These are phyloP conservation scores for Camarhynchus parvulus DNA, from an alignment of 2,113 vertebrate genomes.

Conservation along the genomic window DNA sequence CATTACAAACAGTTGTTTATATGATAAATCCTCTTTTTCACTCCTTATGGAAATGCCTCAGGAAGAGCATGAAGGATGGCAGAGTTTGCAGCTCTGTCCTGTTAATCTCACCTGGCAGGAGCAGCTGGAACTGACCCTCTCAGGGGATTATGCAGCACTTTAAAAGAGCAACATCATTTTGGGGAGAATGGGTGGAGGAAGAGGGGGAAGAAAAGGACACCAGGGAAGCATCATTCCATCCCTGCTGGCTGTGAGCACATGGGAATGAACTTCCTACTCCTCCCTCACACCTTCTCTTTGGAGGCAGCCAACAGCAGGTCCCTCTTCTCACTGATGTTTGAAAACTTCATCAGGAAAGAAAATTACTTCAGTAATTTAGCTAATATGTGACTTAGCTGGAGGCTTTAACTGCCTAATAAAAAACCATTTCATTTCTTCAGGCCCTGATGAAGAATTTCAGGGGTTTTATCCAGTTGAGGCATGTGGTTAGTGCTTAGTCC, in stretches of 20 bases:
- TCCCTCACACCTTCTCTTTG: accelerated
- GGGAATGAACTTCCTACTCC: neutral
- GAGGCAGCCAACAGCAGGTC: neutral
- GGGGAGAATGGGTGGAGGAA: neutral
- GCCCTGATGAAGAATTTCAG: neutral
- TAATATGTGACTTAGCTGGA: neutral
- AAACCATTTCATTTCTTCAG: neutral
- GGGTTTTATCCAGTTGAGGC: neutral
- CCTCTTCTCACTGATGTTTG: neutral
- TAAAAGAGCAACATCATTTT: neutral
- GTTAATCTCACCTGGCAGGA: neutral
- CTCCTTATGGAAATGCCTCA: neutral
- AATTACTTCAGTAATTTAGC: neutral
- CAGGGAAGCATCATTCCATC: accelerated
- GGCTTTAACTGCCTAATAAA: neutral
- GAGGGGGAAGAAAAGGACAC: neutral
- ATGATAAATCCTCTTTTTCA: neutral
- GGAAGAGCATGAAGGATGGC: neutral
- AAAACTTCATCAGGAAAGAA: neutral
- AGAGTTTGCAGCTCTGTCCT: neutral
- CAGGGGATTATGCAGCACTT: neutral
- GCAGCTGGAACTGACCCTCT: neutral
- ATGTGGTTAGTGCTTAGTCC: neutral
- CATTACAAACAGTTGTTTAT: neutral
- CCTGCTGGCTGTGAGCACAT: accelerated